Evolutionary conservation across 2,797 vertebrate species (phyloP).

Genomic region (Anguilla pacifica): DNA sequence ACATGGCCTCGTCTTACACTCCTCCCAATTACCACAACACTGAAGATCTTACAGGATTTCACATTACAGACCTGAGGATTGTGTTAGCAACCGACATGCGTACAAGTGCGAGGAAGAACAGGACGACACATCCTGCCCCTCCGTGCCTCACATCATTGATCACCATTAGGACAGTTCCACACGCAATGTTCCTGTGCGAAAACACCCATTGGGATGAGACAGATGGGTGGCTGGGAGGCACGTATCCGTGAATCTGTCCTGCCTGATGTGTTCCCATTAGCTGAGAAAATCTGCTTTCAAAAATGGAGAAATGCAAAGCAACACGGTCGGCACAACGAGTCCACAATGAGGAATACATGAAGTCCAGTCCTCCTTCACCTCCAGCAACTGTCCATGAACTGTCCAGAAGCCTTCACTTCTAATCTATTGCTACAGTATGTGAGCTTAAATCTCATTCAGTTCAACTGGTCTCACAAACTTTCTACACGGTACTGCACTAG

Average conservation of each 20-base stretch:
- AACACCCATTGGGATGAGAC: background rate
- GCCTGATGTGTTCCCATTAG: background rate
- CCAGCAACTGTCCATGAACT: background rate
- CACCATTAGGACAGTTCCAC: background rate
- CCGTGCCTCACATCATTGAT: background rate
- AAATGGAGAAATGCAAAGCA: background rate
- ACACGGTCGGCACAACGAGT: background rate
- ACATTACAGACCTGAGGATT: background rate
- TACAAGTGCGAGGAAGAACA: background rate
- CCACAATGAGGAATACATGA: background rate
- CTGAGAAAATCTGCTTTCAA: background rate
- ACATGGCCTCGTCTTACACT: background rate
- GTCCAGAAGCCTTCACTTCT: background rate
- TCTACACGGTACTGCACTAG: too few relatives aligned
- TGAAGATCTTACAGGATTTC: background rate
- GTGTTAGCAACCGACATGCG: background rate
- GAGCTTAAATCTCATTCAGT: background rate
- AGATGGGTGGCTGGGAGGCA: background rate
- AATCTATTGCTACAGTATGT: background rate
- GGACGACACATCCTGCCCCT: background rate
- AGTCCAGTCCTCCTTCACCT: background rate
- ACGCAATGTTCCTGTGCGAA: background rate
- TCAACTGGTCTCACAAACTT: too few relatives aligned
- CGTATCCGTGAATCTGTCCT: background rate
- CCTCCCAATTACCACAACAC: background rate